phyloP scores from a whole-genome alignment of 2,113 vertebrate species.

The Diglossa brunneiventris region DNA sequence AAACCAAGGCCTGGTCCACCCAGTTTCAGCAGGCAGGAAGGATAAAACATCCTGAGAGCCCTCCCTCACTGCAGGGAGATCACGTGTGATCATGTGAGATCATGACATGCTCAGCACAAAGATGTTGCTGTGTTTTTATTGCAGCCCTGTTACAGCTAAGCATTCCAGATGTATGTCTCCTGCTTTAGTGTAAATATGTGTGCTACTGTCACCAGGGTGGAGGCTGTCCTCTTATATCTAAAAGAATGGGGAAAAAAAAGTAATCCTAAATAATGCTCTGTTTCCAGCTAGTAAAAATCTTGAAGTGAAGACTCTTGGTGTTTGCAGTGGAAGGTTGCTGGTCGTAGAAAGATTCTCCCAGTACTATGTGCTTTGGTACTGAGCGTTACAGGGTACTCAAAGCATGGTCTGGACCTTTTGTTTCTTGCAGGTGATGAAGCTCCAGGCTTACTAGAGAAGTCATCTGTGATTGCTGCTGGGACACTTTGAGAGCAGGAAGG shows the following conservation, averaged over 20 bases:
- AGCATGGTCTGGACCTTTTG: neutral
- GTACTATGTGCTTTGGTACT: neutral
- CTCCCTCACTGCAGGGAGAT: neutral
- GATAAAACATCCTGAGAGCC: neutral
- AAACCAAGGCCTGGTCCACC: neutral
- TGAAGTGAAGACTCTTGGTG: neutral
- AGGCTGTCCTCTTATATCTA: fast-evolving
- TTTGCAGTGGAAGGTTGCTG: neutral
- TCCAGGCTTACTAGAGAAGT: neutral
- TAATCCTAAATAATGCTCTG: neutral
- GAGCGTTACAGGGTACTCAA: neutral
- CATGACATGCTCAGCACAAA: neutral
- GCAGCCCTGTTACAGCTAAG: neutral
- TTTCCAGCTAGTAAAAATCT: neutral
- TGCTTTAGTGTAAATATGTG: neutral
- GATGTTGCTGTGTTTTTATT: neutral
- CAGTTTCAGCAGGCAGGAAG: neutral
- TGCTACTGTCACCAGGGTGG: neutral
- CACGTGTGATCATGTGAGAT: neutral
- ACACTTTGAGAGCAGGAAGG: neutral
- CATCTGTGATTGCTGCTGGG: neutral
- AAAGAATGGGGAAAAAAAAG: neutral
- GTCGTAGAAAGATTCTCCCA: neutral
- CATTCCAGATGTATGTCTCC: neutral
- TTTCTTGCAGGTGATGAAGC: neutral